Base-by-base conservation (phyloP, 2,888 invertebrate genomes). In the Dichetophora obliterata region DNA sequence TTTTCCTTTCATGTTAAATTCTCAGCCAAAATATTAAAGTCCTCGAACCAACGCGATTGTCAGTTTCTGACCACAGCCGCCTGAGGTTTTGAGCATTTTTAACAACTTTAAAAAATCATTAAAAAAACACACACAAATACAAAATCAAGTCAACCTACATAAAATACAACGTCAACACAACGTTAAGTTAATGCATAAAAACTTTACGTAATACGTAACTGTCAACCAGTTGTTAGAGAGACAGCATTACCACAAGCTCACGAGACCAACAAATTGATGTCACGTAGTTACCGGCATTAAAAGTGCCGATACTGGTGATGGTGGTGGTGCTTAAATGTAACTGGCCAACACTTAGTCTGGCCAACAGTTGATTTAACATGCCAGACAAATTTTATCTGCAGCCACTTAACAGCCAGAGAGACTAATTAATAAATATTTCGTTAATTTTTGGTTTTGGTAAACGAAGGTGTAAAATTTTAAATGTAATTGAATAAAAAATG, bases 401-500 rank as follows among this genome's bases (percentile, higher is more conserved):
- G 61, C 73, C 50, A 34, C 19, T 37, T 66, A 16, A 27, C 11
- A 27, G 27, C 24, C 37, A 22, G 22, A 34, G 43, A 63, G 43
- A 63, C 63, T 73, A 73, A 73, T 73, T 73, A 73, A 73, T 73
- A 65, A 73, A 65, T 48, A 48, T 34, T n/a, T n/a, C 61, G 48
- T 73, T 50, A 11, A 19, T 14, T 9, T 34, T 24, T 65, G 22
- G n/a, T 63, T 73, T 31, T 48, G 59, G 19, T 19, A 27, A 24
- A 48, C 71, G 73, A 61, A 79, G 78, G 76, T 80, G 75, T 78
- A 76, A 78, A 80, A 77, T 69, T 77, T 77, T 70, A 77, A 78
- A 78, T 78, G 76, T 78, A 80, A 80, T 78, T 79, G 77, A 80
- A 78, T 79, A 63, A 81, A 80, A 80, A 78, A 34, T 76, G 50